phyloP scores from a whole-genome alignment of 2,797 vertebrate species.

The Coccyzus lansbergi region DNA sequence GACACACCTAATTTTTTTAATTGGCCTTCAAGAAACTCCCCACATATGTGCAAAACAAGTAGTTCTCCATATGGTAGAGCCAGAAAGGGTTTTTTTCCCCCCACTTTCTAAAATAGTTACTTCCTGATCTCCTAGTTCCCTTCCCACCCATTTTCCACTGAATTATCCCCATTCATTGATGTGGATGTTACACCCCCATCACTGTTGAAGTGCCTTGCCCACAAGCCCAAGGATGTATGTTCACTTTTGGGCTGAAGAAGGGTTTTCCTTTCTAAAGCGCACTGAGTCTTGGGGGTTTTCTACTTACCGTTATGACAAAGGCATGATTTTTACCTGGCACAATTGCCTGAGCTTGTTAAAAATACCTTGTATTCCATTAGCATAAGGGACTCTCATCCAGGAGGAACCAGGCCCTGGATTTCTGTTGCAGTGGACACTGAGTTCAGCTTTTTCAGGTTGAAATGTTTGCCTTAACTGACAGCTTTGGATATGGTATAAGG shows the following conservation, averaged over 20 bases:
- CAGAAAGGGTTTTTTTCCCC: accelerated
- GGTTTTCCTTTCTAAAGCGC: neutral
- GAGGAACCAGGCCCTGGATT: neutral
- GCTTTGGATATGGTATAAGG: neutral
- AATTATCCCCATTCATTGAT: accelerated
- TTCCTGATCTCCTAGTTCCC: neutral
- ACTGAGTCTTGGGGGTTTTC: neutral
- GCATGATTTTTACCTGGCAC: neutral
- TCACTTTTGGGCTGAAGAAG: neutral
- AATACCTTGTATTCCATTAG: neutral
- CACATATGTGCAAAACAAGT: neutral
- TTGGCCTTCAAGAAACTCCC: neutral
- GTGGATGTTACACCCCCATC: accelerated
- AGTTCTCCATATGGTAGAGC: neutral
- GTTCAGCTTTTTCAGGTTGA: neutral
- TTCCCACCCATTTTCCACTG: neutral
- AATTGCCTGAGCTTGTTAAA: neutral
- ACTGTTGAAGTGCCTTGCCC: neutral
- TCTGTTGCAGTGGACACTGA: neutral
- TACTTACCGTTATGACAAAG: neutral
- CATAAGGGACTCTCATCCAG: neutral
- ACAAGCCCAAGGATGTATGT: neutral
- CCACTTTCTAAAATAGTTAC: neutral
- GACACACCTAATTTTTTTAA: neutral
- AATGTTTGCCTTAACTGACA: neutral